Evolutionary conservation across 2,797 vertebrate genomes (phyloP).

Genomic region (Triplophysa bombifrons): DNA sequence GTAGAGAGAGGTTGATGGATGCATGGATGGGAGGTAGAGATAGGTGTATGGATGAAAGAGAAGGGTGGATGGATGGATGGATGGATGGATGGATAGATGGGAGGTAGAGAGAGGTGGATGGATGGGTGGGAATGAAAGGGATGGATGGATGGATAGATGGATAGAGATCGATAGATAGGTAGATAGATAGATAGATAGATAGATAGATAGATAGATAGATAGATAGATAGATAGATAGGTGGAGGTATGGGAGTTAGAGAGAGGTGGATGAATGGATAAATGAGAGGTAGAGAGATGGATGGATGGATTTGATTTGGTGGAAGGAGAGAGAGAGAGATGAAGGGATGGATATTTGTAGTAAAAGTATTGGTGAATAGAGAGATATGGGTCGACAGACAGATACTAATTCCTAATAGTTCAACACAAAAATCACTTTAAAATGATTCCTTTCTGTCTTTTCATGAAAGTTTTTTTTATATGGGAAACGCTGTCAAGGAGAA

Average conservation of each 20-base stretch:
- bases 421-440: too few species aligned
- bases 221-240: background rate
- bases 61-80: background rate
- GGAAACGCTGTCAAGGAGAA: conserved; percentile 7
- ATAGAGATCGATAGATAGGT: background rate
- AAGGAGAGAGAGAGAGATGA: background rate
- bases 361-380: too few species aligned
- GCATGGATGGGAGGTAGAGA: background rate
- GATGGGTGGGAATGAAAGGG: too few species aligned
- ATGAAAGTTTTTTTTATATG: background rate
- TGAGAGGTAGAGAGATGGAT: too few species aligned
- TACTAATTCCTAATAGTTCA: too few species aligned
- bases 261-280: background rate
- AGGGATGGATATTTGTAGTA: background rate
- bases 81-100: background rate
- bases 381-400: background rate
- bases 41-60: too few species aligned
- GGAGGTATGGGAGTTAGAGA: background rate
- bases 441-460: background rate
- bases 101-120: too few species aligned
- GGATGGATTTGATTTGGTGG: too few species aligned
- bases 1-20: background rate
- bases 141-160: too few species aligned
- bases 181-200: too few species aligned
- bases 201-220: too few species aligned